These are phyloP conservation scores for Balearica regulorum DNA, from an alignment of 2,797 vertebrate species.

Conservation along the genomic window DNA sequence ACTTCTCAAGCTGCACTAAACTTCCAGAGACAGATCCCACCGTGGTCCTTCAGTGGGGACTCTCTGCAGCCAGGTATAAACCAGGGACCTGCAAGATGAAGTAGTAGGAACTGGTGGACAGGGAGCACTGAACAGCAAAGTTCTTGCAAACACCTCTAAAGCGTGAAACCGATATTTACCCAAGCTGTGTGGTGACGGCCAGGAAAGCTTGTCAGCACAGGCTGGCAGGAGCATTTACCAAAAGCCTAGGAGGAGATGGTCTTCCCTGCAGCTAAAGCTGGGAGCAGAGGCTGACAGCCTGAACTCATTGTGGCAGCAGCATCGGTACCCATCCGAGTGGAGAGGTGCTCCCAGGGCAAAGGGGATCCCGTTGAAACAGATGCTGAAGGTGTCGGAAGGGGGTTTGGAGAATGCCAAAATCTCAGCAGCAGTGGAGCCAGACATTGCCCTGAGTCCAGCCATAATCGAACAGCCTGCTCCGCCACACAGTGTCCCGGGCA, in stretches of 20 bases:
- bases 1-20: background rate
- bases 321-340: accelerated
- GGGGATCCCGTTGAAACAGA: background rate
- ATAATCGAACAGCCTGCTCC: background rate
- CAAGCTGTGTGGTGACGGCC: background rate
- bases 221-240: background rate
- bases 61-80: background rate
- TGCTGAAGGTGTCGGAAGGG: background rate
- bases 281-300: background rate
- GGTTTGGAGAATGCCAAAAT: background rate
- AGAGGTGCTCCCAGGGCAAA: background rate
- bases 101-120: background rate
- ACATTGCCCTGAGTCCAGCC: background rate
- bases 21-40: background rate
- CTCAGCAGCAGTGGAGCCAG: background rate
- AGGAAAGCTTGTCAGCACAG: background rate
- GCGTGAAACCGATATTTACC: accelerated
- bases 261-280: background rate
- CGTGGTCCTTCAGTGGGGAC: background rate
- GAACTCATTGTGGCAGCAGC: background rate
- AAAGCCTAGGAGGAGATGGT: background rate
- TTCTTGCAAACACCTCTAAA: background rate
- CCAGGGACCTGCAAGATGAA: background rate
- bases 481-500: accelerated
- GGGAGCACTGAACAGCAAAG: background rate